Conservation (phyloP, 1,140 invertebrate species). For the Araneus ventricosus region DNA sequence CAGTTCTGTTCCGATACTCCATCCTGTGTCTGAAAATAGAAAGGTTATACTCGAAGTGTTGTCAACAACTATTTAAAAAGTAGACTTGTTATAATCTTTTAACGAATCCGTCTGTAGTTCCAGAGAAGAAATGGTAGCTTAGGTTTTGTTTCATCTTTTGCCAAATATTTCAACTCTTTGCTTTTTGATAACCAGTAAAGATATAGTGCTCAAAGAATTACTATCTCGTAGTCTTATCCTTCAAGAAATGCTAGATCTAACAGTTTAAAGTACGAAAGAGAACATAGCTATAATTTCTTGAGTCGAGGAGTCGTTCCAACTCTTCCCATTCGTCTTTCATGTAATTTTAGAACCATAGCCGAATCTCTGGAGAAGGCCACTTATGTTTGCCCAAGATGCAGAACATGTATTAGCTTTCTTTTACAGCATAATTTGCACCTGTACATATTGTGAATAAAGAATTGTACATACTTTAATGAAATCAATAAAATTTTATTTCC, state of each 20-base stretch:
- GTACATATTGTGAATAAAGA: constrained; percentile 37
- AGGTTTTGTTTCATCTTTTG: neutral
- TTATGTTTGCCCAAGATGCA: neutral
- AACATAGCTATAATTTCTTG: neutral
- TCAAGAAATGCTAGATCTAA: neutral
- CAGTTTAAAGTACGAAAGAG: neutral
- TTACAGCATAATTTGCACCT: neutral
- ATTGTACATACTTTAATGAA: constrained; percentile 15
- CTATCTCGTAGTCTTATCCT: neutral
- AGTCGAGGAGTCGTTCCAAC: constrained; percentile 4
- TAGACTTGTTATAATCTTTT: neutral
- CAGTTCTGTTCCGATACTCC: neutral
- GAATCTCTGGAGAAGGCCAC: neutral
- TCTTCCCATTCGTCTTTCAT: constrained; percentile 47
- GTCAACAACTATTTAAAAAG: neutral
- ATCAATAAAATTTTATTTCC: constrained; percentile 53
- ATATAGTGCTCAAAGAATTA: neutral
- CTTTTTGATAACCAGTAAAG: constrained; percentile 13
- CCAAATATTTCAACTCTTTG: neutral
- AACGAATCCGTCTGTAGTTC: neutral
- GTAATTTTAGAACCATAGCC: constrained; percentile 16
- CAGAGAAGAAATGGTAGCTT: neutral
- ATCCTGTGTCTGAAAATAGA: neutral
- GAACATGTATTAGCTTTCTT: neutral
- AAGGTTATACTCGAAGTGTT: neutral